phyloP scores from a whole-genome alignment of 2,797 vertebrate species.

The Smutsia gigantea region DNA sequence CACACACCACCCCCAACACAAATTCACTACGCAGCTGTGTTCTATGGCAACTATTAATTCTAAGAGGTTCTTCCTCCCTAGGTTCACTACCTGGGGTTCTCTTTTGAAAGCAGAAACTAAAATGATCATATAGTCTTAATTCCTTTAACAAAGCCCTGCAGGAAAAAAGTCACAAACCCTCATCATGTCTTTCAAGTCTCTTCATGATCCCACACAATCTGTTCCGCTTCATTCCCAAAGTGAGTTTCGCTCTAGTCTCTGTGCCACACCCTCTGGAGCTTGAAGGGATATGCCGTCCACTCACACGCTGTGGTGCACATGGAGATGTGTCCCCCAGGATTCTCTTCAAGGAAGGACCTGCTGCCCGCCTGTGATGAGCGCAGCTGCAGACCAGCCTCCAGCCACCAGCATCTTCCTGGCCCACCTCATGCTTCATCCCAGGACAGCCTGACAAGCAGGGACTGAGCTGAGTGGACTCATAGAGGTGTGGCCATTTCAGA shows the following conservation, averaged over 20 bases:
- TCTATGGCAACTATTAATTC: background rate
- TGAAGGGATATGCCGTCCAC: fast-evolving
- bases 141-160: background rate
- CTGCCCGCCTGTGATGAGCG: too few relatives aligned
- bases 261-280: background rate
- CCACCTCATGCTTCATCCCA: background rate
- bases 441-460: background rate
- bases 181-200: background rate
- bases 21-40: background rate
- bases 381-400: background rate
- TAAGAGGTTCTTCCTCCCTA: background rate
- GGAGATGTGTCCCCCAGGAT: background rate
- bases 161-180: background rate
- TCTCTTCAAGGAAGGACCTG: background rate
- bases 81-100: background rate
- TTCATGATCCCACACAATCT: background rate
- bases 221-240: background rate
- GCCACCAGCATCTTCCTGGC: background rate
- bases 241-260: background rate
- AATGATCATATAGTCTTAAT: background rate
- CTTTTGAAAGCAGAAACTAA: background rate
- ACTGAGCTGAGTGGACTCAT: background rate
- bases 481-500: background rate
- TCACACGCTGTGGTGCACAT: background rate
- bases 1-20: too few relatives aligned